phyloP scores from a whole-genome alignment of 2,888 invertebrate genomes.

The Drosophila sordidapex region DNA sequence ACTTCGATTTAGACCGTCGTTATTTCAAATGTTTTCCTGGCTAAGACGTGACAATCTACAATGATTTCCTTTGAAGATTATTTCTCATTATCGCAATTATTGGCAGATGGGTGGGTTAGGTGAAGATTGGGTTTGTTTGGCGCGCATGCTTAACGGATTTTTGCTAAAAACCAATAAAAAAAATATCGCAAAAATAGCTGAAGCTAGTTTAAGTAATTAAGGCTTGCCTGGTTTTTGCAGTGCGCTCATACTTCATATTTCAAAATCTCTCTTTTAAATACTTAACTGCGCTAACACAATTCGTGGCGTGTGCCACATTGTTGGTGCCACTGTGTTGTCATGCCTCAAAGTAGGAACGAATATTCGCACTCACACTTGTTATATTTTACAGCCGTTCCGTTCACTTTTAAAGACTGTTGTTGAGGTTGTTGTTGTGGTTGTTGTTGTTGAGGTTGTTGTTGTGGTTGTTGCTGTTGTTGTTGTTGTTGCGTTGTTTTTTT shows the following conservation, averaged over 20 bases:
- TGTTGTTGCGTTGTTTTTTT: neutral
- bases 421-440: constrained; percentile 10
- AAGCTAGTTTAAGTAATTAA: neutral
- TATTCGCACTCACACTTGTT: neutral
- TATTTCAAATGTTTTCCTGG: neutral
- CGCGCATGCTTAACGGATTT: neutral
- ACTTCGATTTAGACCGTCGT: too few relatives aligned
- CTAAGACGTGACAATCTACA: neutral
- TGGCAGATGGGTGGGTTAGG: neutral
- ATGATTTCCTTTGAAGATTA: neutral
- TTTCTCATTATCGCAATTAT: neutral
- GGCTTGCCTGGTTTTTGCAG: neutral
- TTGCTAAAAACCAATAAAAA: neutral
- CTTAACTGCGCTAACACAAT: neutral
- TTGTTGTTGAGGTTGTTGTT: constrained; percentile 14
- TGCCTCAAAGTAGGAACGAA: constrained; percentile 1
- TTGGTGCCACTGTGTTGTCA: constrained; percentile 20
- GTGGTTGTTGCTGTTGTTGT: neutral
- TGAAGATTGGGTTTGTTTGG: neutral
- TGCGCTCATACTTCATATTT: neutral
- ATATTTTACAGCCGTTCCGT: constrained; percentile 33
- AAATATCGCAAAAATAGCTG: neutral
- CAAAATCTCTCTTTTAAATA: neutral
- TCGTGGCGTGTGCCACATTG: constrained; percentile 4
- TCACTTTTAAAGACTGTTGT: constrained; percentile 60